phyloP scores from a whole-genome alignment of 2,113 vertebrate genomes.

The Eulacestoma nigropectus region DNA sequence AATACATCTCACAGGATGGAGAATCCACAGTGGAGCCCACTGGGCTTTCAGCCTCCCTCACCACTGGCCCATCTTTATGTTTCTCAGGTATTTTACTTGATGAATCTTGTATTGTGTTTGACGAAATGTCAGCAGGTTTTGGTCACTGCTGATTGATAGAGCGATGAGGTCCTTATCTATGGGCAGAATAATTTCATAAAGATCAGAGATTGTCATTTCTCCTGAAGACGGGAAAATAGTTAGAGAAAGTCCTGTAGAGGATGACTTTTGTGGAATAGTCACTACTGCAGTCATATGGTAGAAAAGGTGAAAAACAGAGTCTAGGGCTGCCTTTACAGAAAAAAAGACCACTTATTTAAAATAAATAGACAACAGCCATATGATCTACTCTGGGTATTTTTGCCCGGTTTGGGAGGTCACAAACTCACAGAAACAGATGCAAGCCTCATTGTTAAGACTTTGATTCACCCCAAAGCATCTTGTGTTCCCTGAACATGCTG shows the following conservation, averaged over 20 bases:
- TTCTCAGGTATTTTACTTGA: background rate
- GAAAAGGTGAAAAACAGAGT: background rate
- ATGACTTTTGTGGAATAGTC: background rate
- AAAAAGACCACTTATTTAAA: background rate
- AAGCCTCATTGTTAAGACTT: background rate
- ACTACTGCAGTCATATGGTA: background rate
- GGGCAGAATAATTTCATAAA: background rate
- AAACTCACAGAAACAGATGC: background rate
- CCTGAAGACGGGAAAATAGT: background rate
- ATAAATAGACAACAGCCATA: background rate
- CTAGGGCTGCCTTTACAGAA: background rate
- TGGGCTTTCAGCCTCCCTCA: background rate
- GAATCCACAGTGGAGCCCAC: rapidly evolving
- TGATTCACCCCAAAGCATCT: background rate
- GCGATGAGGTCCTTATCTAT: background rate
- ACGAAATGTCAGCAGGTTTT: background rate
- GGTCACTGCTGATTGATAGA: background rate
- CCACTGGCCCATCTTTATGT: background rate
- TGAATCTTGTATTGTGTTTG: background rate
- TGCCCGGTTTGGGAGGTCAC: background rate
- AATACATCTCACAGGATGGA: background rate
- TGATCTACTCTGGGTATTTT: background rate
- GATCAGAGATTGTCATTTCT: background rate
- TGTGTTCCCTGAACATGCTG: background rate
- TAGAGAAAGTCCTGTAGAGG: background rate